Percentiles rank a stretch among this genome's conserved stretches.
phyloP scores from a whole-genome alignment of 1,140 invertebrate genomes.

The Drosophila equinoxialis region DNA sequence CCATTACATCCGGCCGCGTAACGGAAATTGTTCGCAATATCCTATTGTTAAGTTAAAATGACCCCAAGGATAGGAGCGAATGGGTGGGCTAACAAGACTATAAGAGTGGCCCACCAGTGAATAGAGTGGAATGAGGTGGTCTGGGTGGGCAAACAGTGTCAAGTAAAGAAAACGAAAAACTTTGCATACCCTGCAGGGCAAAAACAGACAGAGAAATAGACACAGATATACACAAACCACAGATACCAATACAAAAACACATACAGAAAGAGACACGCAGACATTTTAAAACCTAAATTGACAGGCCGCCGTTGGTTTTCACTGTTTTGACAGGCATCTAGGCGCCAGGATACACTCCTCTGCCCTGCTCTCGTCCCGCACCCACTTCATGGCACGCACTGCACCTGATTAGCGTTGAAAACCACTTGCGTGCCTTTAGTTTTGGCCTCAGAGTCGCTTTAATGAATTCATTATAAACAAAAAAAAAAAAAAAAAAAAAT shows the following conservation, averaged over 20 bases:
- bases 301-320: conserved; percentile 45
- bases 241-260: conserved; percentile 19
- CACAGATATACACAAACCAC: neutral
- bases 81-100: too few species aligned
- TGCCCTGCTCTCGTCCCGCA: neutral
- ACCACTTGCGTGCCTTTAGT: conserved; percentile 45
- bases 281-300: conserved; percentile 58
- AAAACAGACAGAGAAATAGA: neutral
- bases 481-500: conserved; percentile 29
- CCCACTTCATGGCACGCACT: conserved; percentile 26
- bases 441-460: conserved; percentile 14
- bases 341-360: neutral
- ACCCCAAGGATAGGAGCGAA: conserved; percentile 18
- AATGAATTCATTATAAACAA: conserved; percentile 63
- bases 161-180: conserved; percentile 25
- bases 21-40: conserved; percentile 77
- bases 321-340: conserved; percentile 54
- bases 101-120: neutral
- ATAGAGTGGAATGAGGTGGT: neutral
- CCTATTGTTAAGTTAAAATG: conserved; percentile 65
- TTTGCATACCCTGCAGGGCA: conserved; percentile 41
- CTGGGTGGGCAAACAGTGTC: conserved; percentile 4
- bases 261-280: conserved; percentile 21
- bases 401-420: conserved; percentile 65
- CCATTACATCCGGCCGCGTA: conserved; percentile 72